phyloP scores from a whole-genome alignment of 92 coral and sea anemone species.

The Palythoa grandiflora region DNA sequence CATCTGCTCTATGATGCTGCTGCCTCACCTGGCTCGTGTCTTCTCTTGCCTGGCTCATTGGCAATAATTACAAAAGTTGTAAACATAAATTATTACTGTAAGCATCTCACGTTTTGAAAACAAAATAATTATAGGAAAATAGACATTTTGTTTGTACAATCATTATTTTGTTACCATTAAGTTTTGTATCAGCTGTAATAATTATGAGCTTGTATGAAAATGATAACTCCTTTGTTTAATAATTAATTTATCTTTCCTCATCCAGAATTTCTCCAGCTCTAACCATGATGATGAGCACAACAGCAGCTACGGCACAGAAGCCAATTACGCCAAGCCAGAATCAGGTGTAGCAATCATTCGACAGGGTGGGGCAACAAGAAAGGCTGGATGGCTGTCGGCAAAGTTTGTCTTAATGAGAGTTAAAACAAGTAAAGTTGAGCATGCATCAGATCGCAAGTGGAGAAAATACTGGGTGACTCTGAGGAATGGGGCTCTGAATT shows the following conservation, averaged over 20 bases:
- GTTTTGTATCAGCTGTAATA: too few species aligned
- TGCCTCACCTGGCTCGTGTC: too few species aligned
- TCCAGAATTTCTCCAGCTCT: constrained; percentile 72
- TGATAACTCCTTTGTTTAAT: neutral
- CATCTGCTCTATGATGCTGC: too few species aligned
- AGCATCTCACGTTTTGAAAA: too few species aligned
- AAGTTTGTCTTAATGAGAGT: constrained; percentile 91
- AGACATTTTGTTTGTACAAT: too few species aligned
- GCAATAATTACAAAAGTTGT: too few species aligned
- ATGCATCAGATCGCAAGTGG: constrained; percentile 93
- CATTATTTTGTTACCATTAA: too few species aligned
- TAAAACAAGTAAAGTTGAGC: constrained; percentile 82
- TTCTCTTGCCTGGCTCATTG: too few species aligned
- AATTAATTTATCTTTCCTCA: neutral
- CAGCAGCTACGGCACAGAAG: constrained; percentile 80
- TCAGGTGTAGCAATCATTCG: constrained; percentile 93
- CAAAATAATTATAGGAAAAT: too few species aligned
- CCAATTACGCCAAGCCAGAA: constrained; percentile 74
- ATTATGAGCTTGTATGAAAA: neutral
- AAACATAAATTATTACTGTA: too few species aligned
- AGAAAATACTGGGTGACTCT: constrained; percentile 97
- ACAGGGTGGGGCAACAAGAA: constrained; percentile 96
- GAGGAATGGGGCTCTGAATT: constrained; percentile 83
- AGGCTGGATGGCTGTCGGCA: constrained; percentile 96
- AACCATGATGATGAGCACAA: constrained; percentile 79